A percentile compares a stretch with the other conserved stretches of the same genome.
These are phyloP conservation scores for Sturnira hondurensis DNA, from an alignment of 2,113 vertebrate species.

Conservation along the genomic window DNA sequence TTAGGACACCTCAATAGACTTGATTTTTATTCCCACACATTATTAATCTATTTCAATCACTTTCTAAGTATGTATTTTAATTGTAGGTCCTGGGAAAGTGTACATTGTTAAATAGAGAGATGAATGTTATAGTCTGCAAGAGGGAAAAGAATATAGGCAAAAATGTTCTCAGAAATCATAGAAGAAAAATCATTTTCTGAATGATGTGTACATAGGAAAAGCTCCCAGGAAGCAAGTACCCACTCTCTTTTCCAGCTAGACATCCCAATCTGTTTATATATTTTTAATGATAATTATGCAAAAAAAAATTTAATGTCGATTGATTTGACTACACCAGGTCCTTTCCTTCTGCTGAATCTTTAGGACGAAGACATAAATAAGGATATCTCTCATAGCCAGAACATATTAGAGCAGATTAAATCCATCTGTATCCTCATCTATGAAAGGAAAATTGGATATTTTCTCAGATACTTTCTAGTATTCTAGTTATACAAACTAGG, in stretches of 20 bases:
- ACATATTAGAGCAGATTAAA: neutral
- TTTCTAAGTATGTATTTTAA: neutral
- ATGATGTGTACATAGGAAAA: neutral
- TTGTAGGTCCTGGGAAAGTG: neutral
- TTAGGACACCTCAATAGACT: neutral
- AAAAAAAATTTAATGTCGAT: neutral
- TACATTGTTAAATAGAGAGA: neutral
- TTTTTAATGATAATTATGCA: neutral
- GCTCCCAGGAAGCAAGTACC: neutral
- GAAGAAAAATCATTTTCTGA: neutral
- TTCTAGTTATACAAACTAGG: neutral
- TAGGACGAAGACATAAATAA: neutral
- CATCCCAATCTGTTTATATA: no score
- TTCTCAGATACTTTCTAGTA: neutral
- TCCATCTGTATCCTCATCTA: neutral
- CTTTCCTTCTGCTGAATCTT: neutral
- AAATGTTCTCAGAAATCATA: neutral
- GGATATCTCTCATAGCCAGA: neutral
- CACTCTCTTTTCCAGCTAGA: rapidly evolving
- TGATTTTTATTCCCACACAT: neutral
- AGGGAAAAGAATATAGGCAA: neutral
- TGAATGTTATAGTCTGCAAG: neutral
- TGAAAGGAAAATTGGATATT: neutral
- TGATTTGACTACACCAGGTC: neutral
- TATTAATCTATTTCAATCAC: neutral